Evolutionary conservation across 2,797 vertebrate species (phyloP), one percentile per base, ranked within the genome.

Genomic region (Bucorvus abyssinicus): DNA sequence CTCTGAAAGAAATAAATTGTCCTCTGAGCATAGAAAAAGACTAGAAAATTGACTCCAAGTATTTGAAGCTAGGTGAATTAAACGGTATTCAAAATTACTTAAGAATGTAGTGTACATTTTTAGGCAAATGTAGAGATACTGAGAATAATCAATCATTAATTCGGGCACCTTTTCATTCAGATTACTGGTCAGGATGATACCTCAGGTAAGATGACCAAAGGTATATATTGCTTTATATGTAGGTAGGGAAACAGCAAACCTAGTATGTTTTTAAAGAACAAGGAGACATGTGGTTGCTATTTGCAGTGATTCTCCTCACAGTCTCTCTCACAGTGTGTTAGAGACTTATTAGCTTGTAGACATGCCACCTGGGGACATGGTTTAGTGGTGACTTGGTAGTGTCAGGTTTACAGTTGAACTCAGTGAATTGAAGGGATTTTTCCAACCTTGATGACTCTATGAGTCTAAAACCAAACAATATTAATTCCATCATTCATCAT

Each of bases 351-450:
- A 29, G 7, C 10, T 92, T 64, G 14, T 29, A 85, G 38, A 45
- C 1, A 0, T 30, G 36, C 10, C 10, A 40, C 24, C 36, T 40
- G 24, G 1, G 12, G 49, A 60, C 2, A 6, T 8, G 17, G 13
- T 8, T 78, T 67, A 17, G 9, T 44, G 13, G 22, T 63, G 21
- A 36, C 15, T 64, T 82, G 5, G 14, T 24, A 52, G 4, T 26
- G 14, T 55, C 49, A 63, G 17, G 6, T 64, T 71, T 56, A 29
- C 0, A 0, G n/a, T 44, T 24, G 49, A 16, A 55, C 5, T 67
- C 4, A 1, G 9, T 26, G 12, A 45, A 53, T 10, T 50, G 15
- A 40, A 42, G 15, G 8, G 6, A 14, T 23, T 81, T 85, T 90
- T 67, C 16, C 14, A 56, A 30, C 5, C 3, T 68, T 30, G 73